Percentiles rank a stretch among this genome's conserved stretches.
Evolutionary conservation across 2,797 vertebrate genomes (phyloP).

Genomic region (Alcedo atthis): DNA sequence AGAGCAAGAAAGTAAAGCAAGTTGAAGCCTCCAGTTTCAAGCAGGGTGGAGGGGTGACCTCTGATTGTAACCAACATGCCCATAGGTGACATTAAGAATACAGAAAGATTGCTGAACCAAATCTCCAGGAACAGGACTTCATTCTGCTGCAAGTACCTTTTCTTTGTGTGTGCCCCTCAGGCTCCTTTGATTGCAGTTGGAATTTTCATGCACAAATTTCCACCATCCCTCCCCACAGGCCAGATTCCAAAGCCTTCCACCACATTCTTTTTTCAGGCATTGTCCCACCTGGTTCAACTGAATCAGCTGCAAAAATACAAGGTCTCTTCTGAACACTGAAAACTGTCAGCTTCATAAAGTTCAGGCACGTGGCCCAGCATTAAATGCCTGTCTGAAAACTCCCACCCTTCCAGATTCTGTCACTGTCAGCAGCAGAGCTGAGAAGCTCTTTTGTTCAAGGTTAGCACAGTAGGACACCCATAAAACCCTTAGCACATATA

Average conservation of each 20-base stretch:
- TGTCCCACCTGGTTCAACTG: background rate
- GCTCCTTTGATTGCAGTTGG: background rate
- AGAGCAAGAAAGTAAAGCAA: background rate
- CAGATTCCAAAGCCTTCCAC: background rate
- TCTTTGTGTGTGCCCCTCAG: background rate
- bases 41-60: background rate
- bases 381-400: background rate
- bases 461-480: background rate
- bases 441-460: background rate
- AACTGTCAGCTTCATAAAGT: background rate
- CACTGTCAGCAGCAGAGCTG: background rate
- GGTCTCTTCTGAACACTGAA: background rate
- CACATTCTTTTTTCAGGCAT: background rate
- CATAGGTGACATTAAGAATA: background rate
- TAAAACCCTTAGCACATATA: background rate
- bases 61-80: background rate
- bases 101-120: background rate
- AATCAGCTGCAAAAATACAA: background rate
- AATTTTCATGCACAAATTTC: background rate
- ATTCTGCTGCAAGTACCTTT: background rate
- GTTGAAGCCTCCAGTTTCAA: background rate
- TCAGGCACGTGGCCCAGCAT: background rate
- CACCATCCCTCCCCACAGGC: background rate
- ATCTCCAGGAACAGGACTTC: background rate
- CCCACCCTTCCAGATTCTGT: background rate